Base-by-base conservation (phyloP, 2,113 vertebrate genomes). In the Tringa solitaria region DNA sequence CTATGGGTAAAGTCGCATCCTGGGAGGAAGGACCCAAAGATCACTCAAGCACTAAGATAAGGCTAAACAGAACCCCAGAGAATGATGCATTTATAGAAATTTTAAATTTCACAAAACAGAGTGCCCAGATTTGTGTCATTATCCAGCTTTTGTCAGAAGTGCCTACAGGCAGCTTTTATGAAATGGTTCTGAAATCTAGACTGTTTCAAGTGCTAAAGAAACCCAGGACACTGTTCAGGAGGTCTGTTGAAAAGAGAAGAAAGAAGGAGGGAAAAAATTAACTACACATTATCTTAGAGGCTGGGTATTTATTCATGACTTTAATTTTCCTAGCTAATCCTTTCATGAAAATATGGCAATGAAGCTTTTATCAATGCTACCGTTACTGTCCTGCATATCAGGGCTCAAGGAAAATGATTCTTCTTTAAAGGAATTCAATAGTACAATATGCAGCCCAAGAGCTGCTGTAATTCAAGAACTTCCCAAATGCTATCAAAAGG, bases 401-500 rank as follows among this genome's bases (percentile, higher is more conserved):
- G 59, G 48, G 30, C 73, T 72, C 28, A 63, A 79, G 53, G 37
- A 87, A 93, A 85, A 80, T 26, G 1, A 22, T 65, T 77, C 43
- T 73, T 79, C 68, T 82, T 87, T 63, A 87, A 78, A 74, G 21
- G 26, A 81, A 59, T 75, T 39, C 56, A 84, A 5, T 7, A 72
- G 57, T 64, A 5, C 68, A 94, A 65, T 69, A 53, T 0, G 2
- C 30, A 86, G 54, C 32, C 60, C 51, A 67, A 83, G 33, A 92
- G 67, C 32, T 78, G 50, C n/a, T 84, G 39, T 90, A 95, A 96
- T 76, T 79, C 84, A 93, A 89, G 91, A 93, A 79, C 76, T 87
- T 77, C 67, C 64, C 53, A 87, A 96, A 85, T 50, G 19, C 45
- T 95, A 68, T 85, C 63, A 91, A 89, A 94, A 88, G 35, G 17